A percentile compares a stretch with the other conserved stretches of the same genome.
Conservation (phyloP, 2,113 vertebrate species). For the Grantiella picta region DNA sequence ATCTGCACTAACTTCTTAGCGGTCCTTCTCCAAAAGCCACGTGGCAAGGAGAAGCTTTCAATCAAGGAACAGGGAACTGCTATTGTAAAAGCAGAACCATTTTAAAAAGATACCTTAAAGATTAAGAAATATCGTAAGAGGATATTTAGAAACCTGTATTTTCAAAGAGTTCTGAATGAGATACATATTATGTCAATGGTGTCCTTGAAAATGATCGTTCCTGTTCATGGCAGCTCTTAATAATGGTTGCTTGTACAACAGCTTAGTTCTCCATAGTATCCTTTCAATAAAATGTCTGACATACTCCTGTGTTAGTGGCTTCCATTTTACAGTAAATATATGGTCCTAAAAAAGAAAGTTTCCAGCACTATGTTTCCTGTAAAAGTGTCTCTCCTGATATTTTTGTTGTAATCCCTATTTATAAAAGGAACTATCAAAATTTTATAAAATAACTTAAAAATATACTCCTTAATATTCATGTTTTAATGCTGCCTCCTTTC, state of each 20-base stretch:
- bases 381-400: not conserved
- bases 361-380: not conserved
- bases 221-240: not conserved
- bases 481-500: not conserved
- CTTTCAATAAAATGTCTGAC: not conserved
- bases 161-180: not conserved
- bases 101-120: not conserved
- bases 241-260: not conserved
- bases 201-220: not conserved
- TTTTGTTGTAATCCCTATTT: not conserved
- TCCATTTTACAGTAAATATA: not conserved
- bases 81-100: not conserved
- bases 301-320: not conserved
- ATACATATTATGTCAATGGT: not conserved
- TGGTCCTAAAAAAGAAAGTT: not conserved
- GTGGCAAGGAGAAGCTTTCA: not conserved
- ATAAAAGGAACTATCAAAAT: not conserved
- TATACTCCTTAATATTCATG: not conserved
- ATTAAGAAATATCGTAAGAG: not conserved
- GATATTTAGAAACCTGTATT: not conserved
- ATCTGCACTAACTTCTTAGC: not conserved
- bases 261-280: not conserved
- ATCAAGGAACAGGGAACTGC: not conserved
- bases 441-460: not conserved
- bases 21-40: not conserved